phyloP scores from a whole-genome alignment of 2,113 vertebrate genomes.

The Phyllostomus hastatus region DNA sequence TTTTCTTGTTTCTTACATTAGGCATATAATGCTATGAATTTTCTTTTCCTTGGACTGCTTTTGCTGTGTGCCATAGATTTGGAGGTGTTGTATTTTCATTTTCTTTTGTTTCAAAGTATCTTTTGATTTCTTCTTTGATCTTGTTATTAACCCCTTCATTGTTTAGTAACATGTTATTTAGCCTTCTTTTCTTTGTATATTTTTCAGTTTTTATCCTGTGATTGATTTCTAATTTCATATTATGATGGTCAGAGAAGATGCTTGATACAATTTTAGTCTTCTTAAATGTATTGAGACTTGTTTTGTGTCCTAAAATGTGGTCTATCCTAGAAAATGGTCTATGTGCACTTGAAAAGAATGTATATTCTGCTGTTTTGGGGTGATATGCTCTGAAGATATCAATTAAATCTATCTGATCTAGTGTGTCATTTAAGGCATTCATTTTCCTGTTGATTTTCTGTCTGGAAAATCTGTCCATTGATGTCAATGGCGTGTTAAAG shows the following conservation, averaged over 20 bases:
- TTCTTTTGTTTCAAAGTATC: neutral
- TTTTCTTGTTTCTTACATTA: neutral
- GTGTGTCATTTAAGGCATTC: neutral
- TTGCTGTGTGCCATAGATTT: neutral
- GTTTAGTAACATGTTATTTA: neutral
- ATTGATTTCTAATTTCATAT: neutral
- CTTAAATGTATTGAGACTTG: neutral
- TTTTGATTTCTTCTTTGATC: neutral
- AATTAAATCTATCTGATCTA: neutral
- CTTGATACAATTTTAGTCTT: neutral
- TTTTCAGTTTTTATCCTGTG: neutral
- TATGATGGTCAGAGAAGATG: neutral
- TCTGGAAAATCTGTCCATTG: neutral
- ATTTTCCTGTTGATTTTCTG: neutral
- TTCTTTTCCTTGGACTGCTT: neutral
- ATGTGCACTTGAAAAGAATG: neutral
- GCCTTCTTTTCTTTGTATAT: neutral
- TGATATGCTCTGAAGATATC: neutral
- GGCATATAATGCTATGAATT: neutral
- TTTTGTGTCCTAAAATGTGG: neutral
- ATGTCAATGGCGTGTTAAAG: neutral
- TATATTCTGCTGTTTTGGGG: neutral
- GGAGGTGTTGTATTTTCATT: neutral
- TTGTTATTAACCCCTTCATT: neutral
- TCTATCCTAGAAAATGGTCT: neutral